These are phyloP conservation scores for Scaptomyza parva DNA, from an alignment of 2,888 invertebrate species.

Conservation along the genomic window DNA sequence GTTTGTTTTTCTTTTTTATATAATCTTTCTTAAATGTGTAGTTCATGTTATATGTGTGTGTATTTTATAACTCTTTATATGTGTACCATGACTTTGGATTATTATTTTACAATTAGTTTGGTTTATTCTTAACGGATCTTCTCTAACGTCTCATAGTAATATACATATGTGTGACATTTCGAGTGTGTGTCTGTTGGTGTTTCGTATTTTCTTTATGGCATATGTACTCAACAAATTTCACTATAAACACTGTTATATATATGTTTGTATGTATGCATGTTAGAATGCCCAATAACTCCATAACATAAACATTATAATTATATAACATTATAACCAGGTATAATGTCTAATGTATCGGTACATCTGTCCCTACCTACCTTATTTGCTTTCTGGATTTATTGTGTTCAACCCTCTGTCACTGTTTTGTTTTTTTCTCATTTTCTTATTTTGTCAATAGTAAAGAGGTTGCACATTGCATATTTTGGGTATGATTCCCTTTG, in stretches of 20 bases:
- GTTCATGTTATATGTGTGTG: constrained; percentile 67
- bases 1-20: constrained; percentile 62
- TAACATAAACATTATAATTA: constrained; percentile 67
- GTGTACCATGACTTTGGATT: constrained; percentile 63
- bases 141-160: constrained; percentile 45
- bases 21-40: constrained; percentile 80
- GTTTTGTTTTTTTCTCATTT: neutral
- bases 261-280: constrained; percentile 51
- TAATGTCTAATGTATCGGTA: constrained; percentile 45
- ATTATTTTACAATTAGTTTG: constrained; percentile 53
- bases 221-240: constrained; percentile 75
- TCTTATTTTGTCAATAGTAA: no score
- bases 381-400: constrained; percentile 56
- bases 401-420: constrained; percentile 34
- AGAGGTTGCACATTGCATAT: constrained; percentile 35
- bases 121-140: constrained; percentile 44
- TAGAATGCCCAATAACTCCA: constrained; percentile 54
- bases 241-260: constrained; percentile 72
- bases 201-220: constrained; percentile 16
- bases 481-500: constrained; percentile 47
- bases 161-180: no score
- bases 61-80: constrained; percentile 61
- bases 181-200: constrained; percentile 40
- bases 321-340: constrained; percentile 58
- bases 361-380: constrained; percentile 67